Conservation (phyloP, 1,140 invertebrate species). For the Heliconius congener region DNA sequence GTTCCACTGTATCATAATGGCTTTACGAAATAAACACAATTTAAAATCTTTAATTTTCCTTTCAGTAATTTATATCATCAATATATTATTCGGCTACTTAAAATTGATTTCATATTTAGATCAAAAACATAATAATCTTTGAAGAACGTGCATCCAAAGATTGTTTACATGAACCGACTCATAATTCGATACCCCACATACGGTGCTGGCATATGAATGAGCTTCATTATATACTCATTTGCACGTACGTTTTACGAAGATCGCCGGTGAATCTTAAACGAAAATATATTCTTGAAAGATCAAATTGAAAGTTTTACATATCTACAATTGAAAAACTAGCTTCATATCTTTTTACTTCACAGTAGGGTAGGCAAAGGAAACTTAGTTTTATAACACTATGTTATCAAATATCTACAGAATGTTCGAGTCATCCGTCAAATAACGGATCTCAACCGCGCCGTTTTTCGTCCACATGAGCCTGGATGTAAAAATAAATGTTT, state of each 20-base stretch:
- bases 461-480: too few relatives aligned
- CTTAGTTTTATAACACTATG: too few relatives aligned
- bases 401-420: too few relatives aligned
- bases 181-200: slow-evolving; percentile 37
- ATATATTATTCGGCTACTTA: not conserved
- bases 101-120: slow-evolving; percentile 17
- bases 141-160: slow-evolving; percentile 5
- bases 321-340: too few relatives aligned
- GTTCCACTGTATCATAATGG: too few relatives aligned
- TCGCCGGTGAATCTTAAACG: not conserved
- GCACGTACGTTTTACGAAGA: slow-evolving; percentile 35
- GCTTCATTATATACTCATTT: slow-evolving; percentile 44
- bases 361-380: too few relatives aligned
- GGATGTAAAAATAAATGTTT: too few relatives aligned
- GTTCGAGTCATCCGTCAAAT: too few relatives aligned
- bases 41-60: not conserved
- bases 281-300: slow-evolving; percentile 14
- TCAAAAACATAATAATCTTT: not conserved
- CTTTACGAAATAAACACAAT: too few relatives aligned
- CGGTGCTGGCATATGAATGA: slow-evolving; percentile 43
- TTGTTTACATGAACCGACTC: slow-evolving; percentile 47
- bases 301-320: too few relatives aligned
- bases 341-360: too few relatives aligned
- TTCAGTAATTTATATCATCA: not conserved
- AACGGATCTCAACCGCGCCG: too few relatives aligned